A percentile compares a stretch with the other conserved stretches of the same genome.
Evolutionary conservation across 2,797 vertebrate genomes (phyloP).

Genomic region (Labeo calbasu): DNA sequence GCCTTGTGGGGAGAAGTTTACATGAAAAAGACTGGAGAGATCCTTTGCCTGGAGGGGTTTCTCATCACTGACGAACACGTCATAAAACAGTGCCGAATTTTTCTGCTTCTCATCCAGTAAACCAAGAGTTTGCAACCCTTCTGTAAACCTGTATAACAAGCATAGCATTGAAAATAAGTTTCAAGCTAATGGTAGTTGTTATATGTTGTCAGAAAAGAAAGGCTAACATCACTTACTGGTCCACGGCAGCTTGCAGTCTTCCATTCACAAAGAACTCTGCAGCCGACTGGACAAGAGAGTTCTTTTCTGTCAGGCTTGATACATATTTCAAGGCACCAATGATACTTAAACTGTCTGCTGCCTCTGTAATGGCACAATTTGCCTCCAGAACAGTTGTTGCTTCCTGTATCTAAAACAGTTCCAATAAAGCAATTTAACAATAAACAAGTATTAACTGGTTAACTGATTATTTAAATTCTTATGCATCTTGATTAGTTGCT

Average conservation of each 20-base stretch:
- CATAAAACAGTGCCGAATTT: not conserved
- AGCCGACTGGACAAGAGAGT: slow-evolving; percentile 36
- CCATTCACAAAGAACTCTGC: slow-evolving; percentile 46
- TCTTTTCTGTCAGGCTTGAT: slow-evolving; percentile 7
- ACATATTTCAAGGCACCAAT: slow-evolving; percentile 1
- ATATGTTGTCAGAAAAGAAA: not conserved
- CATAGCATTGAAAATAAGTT: not conserved
- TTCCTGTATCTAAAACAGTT: not conserved
- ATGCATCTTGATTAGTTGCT: slow-evolving; percentile 26
- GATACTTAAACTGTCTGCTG: not conserved
- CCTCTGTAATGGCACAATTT: slow-evolving; percentile 17
- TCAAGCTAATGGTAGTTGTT: not conserved
- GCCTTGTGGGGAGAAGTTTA: slow-evolving; percentile 9
- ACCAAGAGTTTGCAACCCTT: slow-evolving; percentile 17
- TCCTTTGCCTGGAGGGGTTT: slow-evolving; percentile 20
- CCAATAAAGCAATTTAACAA: not conserved
- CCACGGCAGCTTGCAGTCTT: slow-evolving; percentile 18
- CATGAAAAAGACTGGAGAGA: not conserved
- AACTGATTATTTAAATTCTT: not conserved
- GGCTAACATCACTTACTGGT: slow-evolving; percentile 47
- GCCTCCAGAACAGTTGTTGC: not conserved
- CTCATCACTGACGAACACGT: not conserved
- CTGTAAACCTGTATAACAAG: slow-evolving; percentile 17
- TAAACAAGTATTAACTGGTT: not conserved
- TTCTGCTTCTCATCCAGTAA: not conserved